Conservation (phyloP, 2,888 invertebrate genomes). For the Chaetogeoica ovagalla region DNA sequence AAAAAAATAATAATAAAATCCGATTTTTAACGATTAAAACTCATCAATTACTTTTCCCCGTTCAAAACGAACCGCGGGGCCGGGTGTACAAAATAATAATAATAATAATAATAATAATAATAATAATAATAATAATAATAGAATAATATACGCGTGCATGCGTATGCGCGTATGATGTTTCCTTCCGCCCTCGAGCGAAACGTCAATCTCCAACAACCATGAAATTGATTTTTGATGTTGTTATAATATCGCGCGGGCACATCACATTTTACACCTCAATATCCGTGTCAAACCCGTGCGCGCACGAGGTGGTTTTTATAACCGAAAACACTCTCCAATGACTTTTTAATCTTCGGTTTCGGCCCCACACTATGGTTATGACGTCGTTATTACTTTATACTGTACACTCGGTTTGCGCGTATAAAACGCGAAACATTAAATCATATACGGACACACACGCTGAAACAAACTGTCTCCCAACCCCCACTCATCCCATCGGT, state of each 20-base stretch:
- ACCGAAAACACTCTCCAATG: background rate
- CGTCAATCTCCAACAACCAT: conserved; percentile 44
- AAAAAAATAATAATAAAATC: conserved; percentile 38
- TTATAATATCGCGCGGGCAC: conserved; percentile 25
- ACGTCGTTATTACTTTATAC: background rate
- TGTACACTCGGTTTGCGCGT: background rate
- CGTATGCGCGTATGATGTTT: background rate
- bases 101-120: too few relatives aligned
- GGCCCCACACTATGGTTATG: background rate
- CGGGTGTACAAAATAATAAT: background rate
- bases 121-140: too few relatives aligned
- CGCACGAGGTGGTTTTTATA: background rate
- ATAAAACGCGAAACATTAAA: too few relatives aligned
- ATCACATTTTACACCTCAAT: conserved; percentile 41
- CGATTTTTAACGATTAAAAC: conserved; percentile 45
- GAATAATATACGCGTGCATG: background rate
- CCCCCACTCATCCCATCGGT: too few relatives aligned
- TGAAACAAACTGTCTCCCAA: too few relatives aligned
- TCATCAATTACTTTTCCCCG: conserved; percentile 49
- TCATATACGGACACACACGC: too few relatives aligned
- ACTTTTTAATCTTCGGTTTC: conserved; percentile 9
- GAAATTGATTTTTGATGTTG: conserved; percentile 51
- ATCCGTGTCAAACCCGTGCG: conserved; percentile 3
- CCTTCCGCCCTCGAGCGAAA: background rate
- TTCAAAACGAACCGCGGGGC: conserved; percentile 35